Percentiles rank a stretch among this genome's conserved stretches.
phyloP scores from a whole-genome alignment of 2,888 invertebrate species.

The Dusona sp. region DNA sequence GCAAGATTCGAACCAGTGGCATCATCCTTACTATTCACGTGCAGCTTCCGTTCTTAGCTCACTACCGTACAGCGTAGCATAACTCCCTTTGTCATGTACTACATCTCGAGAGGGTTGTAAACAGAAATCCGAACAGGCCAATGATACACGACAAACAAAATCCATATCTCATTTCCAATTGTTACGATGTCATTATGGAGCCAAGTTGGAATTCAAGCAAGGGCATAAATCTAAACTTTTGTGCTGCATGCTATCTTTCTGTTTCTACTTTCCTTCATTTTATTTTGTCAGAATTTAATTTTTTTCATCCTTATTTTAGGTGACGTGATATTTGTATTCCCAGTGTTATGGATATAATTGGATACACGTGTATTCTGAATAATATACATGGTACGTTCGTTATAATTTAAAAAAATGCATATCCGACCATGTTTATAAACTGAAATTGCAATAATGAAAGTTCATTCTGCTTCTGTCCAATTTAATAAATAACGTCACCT shows the following conservation, averaged over 20 bases:
- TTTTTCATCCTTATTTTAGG: not conserved
- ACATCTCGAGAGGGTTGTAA: not conserved
- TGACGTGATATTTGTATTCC: not conserved
- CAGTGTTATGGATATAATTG: not conserved
- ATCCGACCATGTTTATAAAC: not conserved
- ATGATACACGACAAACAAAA: conserved; percentile 1
- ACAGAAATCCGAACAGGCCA: not conserved
- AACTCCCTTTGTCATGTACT: not conserved
- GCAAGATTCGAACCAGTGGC: not conserved
- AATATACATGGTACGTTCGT: not conserved
- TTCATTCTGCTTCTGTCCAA: not conserved
- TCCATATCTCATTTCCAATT: not conserved
- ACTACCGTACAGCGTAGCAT: not conserved
- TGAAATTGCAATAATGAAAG: not conserved
- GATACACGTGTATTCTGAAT: not conserved
- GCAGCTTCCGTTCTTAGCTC: not conserved
- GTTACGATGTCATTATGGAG: not conserved
- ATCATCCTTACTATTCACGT: not conserved
- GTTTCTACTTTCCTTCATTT: not conserved
- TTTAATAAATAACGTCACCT: too few species aligned
- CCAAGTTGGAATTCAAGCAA: not conserved
- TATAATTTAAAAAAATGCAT: not conserved
- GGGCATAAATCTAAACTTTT: not conserved
- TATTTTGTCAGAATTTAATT: too few species aligned
- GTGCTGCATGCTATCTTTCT: not conserved